Percentiles rank a stretch among this genome's conserved stretches.
These are phyloP conservation scores for Marcusenius ussheri DNA, from an alignment of 2,113 vertebrate genomes.

Conservation along the genomic window DNA sequence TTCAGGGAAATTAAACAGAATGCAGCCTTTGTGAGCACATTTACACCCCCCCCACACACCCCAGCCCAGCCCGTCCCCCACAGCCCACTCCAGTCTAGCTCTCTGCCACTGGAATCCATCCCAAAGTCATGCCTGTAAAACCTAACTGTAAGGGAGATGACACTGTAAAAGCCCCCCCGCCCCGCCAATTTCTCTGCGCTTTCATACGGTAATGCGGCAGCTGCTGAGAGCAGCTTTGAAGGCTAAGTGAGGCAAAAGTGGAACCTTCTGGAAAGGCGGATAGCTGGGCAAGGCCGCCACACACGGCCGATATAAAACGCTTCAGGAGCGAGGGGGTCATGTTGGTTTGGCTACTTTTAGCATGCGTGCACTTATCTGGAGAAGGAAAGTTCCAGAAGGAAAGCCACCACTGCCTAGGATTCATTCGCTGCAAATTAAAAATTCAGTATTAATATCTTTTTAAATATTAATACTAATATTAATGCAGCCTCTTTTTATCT, in stretches of 20 bases:
- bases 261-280: background rate
- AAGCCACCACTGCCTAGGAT: background rate
- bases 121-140: background rate
- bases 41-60: background rate
- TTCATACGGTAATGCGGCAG: background rate
- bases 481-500: background rate
- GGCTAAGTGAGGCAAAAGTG: background rate
- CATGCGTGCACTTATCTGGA: background rate
- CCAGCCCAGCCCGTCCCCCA: background rate
- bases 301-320: background rate
- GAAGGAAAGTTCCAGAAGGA: background rate
- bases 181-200: background rate
- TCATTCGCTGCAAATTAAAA: background rate
- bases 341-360: background rate
- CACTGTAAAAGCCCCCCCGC: background rate
- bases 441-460: background rate
- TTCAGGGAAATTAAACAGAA: background rate
- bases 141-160: background rate
- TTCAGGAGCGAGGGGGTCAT: background rate
- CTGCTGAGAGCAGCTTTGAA: background rate
- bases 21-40: background rate
- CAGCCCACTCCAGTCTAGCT: background rate
- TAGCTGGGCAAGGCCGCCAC: background rate
- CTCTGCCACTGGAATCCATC: background rate
- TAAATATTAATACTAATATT: background rate